Percentiles rank a stretch among this genome's conserved stretches.
phyloP scores from a whole-genome alignment of 2,888 invertebrate genomes.

The Leucozona laternaria region DNA sequence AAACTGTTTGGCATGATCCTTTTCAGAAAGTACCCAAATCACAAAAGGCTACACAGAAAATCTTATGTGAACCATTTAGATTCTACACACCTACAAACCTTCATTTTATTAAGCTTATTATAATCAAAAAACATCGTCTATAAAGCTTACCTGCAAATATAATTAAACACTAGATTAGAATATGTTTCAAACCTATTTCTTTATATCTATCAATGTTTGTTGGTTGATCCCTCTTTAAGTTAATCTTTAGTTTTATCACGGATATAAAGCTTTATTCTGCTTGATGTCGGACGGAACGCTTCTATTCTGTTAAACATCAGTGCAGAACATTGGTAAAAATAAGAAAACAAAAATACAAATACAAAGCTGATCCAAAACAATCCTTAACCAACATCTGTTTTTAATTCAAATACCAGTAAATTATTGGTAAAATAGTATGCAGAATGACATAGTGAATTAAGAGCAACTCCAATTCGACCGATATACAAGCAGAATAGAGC shows the following conservation, averaged over 20 bases:
- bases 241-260: constrained; percentile 2
- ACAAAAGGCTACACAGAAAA: background rate
- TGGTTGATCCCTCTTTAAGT: constrained; percentile 14
- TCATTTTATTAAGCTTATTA: constrained; percentile 1
- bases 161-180: background rate
- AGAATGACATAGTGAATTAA: background rate
- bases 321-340: too few relatives aligned
- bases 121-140: background rate
- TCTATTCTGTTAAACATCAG: background rate
- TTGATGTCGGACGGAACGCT: background rate
- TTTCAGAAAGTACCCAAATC: background rate
- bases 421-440: background rate
- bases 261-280: constrained; percentile 3
- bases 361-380: background rate
- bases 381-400: background rate
- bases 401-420: background rate
- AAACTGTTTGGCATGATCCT: constrained; percentile 3
- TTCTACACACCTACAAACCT: background rate
- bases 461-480: too few relatives aligned
- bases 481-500: background rate
- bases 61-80: background rate
- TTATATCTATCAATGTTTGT: constrained; percentile 16
- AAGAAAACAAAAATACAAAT: background rate
- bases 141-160: constrained; percentile 7
- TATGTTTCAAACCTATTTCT: constrained; percentile 24